Evolutionary conservation across 2,797 vertebrate genomes (phyloP), one percentile per base, ranked within the genome.

Genomic region (Halcyon chelicuti): DNA sequence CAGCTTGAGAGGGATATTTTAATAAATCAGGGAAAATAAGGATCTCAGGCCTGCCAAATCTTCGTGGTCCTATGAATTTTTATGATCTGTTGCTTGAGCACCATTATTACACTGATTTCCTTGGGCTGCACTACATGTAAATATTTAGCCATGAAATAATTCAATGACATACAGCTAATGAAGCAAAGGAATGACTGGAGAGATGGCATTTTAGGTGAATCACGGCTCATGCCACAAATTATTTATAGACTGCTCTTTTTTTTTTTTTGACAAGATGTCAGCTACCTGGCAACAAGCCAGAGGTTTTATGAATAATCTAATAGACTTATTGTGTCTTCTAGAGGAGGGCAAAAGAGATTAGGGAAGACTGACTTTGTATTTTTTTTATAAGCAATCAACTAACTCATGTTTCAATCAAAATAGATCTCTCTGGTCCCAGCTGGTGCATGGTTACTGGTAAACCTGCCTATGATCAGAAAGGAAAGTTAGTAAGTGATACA

Each of bases 71-170:
- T 33, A n/a, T 25, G 44, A 20, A 62, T 75, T 89, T 85, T 65
- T 75, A 58, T 65, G 55, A 47, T 47, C 33, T 85, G 12, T 35
- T 85, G 29, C 29, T 72, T 67, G 10, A 49, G 37, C 60, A 39
- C 31, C n/a, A 8, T 83, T 84, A 46, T 57, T 26, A 71, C 18
- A 78, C 26, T 23, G 19, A 62, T 83, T 76, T 92, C 18, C 35
- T 79, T 66, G 33, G 20, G 52, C 29, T 86, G 72, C 6, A 28
- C 19, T 19, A 10, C 0, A 0, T 44, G 46, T 67, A 79, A 61
- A 65, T 68, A 87, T 85, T 80, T 93, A 71, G 54, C 78, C 87
- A 91, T 75, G 42, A 92, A 96, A 90, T 89, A 94, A 88, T 54
- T 83, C 40, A 71, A 5, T 86, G 57, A 91, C 83, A 65, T 61